Percentiles rank a stretch among this genome's conserved stretches.
These are phyloP conservation scores for Macaca mulatta DNA, from an alignment of 2,113 vertebrate genomes.

Conservation along the genomic window DNA sequence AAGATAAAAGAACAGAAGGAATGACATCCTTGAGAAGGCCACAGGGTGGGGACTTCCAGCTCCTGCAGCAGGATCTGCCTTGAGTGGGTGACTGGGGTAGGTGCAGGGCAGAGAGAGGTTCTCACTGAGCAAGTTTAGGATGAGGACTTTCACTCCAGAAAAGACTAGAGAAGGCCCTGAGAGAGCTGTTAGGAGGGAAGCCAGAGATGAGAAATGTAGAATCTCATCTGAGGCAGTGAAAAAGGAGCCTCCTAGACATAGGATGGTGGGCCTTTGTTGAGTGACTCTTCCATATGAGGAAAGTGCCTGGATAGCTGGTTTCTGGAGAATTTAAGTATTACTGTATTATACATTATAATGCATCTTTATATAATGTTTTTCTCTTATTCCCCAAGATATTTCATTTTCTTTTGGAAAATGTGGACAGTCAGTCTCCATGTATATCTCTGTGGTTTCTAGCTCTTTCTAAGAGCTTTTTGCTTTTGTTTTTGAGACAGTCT, in stretches of 20 bases:
- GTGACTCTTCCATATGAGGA: not conserved
- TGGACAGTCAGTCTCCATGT: not conserved
- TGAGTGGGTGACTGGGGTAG: not conserved
- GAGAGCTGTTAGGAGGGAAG: not conserved
- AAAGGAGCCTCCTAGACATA: not conserved
- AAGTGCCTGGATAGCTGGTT: too few species aligned
- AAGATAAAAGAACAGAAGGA: not conserved
- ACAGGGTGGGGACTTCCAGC: too few species aligned
- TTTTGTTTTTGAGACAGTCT: too few species aligned
- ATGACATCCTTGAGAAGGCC: not conserved
- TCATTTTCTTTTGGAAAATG: not conserved
- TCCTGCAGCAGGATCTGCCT: rapidly evolving
- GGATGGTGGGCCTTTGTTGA: too few species aligned
- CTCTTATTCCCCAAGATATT: not conserved
- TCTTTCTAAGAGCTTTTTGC: too few species aligned
- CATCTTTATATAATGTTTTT: not conserved
- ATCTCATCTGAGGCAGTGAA: not conserved
- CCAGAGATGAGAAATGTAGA: not conserved
- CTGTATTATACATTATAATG: rapidly evolving
- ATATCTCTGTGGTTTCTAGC: not conserved
- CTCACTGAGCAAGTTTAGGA: not conserved
- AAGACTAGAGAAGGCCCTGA: too few species aligned
- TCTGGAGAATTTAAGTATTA: not conserved
- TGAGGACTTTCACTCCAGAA: not conserved
- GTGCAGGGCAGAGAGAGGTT: not conserved